phyloP scores from a whole-genome alignment of 2,113 vertebrate species.

The Tachuris rubrigastra region DNA sequence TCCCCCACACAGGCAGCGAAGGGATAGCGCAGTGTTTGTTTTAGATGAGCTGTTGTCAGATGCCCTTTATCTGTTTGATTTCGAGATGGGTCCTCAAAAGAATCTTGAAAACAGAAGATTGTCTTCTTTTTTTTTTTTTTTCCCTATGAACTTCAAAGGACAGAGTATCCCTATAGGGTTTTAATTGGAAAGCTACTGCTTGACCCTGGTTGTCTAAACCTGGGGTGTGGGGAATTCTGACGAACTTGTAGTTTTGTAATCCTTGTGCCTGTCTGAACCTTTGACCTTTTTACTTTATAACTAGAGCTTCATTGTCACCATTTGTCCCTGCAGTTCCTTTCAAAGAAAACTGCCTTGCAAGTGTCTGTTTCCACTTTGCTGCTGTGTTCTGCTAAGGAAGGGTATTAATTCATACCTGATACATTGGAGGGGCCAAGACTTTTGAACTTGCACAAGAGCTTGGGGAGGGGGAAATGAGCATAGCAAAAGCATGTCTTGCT shows the following conservation, averaged over 20 bases:
- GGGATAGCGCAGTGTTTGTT: not conserved
- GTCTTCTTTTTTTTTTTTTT: not conserved
- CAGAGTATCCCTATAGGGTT: slow-evolving; percentile 12
- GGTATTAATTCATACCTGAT: slow-evolving; percentile 82
- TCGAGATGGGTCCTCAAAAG: slow-evolving; percentile 61
- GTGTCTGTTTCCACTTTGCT: slow-evolving; percentile 83
- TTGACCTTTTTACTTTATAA: slow-evolving; percentile 73
- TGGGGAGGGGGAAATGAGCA: slow-evolving; percentile 65
- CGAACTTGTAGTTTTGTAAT: slow-evolving; percentile 77
- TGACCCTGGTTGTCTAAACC: slow-evolving; percentile 76
- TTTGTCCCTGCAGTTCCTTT: slow-evolving; percentile 68
- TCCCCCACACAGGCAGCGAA: not conserved
- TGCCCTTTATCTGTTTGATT: slow-evolving; percentile 47
- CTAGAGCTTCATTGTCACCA: slow-evolving; percentile 72
- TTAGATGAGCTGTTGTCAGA: slow-evolving; percentile 55
- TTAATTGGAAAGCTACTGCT: slow-evolving; percentile 63
- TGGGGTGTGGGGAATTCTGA: slow-evolving; percentile 52
- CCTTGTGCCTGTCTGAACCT: slow-evolving; percentile 76
- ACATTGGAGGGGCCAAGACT: slow-evolving; percentile 65
- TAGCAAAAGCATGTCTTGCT: slow-evolving; percentile 66
- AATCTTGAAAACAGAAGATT: slow-evolving; percentile 44
- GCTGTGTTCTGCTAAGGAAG: slow-evolving; percentile 75
- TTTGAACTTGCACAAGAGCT: slow-evolving; percentile 74
- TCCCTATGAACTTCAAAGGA: slow-evolving; percentile 56
- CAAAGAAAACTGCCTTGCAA: slow-evolving; percentile 67